A percentile compares a stretch with the other conserved stretches of the same genome.
These are phyloP conservation scores for Speoplatyrhinus poulsoni DNA, from an alignment of 2,113 vertebrate genomes.

Conservation along the genomic window DNA sequence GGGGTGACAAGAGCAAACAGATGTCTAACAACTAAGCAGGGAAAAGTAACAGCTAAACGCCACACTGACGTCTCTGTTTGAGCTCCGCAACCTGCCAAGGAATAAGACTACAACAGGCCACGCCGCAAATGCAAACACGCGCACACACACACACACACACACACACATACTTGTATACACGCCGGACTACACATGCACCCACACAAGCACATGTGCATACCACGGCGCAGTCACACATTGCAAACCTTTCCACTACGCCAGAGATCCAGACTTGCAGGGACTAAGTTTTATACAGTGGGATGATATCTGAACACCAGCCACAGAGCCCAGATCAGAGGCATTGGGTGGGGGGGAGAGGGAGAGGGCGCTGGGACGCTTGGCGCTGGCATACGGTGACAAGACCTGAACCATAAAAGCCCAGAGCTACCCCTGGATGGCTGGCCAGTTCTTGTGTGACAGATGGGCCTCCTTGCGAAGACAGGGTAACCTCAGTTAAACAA, in stretches of 20 bases:
- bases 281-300: constrained; percentile 41
- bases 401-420: constrained; percentile 27
- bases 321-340: constrained; percentile 55
- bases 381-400: constrained; percentile 32
- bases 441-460: constrained; percentile 24
- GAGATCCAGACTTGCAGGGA: constrained; percentile 37
- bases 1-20: constrained; percentile 78
- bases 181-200: constrained; percentile 15
- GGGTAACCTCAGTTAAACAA: constrained; percentile 40
- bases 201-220: constrained; percentile 9
- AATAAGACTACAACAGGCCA: constrained; percentile 15
- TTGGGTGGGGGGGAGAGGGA: constrained; percentile 26
- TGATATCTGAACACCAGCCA: constrained; percentile 53
- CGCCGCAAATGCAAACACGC: background rate
- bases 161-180: constrained; percentile 14
- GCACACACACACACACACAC: constrained; percentile 15
- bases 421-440: background rate
- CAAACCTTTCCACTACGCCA: constrained; percentile 36
- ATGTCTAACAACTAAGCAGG: constrained; percentile 76
- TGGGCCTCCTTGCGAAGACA: constrained; percentile 15
- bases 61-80: constrained; percentile 58
- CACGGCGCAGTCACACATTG: constrained; percentile 22
- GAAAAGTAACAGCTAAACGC: constrained; percentile 65
- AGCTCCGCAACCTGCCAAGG: constrained; percentile 63
- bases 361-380: constrained; percentile 20